These are phyloP conservation scores for Scaptomyza flava DNA, from an alignment of 2,888 invertebrate species.

Conservation along the genomic window DNA sequence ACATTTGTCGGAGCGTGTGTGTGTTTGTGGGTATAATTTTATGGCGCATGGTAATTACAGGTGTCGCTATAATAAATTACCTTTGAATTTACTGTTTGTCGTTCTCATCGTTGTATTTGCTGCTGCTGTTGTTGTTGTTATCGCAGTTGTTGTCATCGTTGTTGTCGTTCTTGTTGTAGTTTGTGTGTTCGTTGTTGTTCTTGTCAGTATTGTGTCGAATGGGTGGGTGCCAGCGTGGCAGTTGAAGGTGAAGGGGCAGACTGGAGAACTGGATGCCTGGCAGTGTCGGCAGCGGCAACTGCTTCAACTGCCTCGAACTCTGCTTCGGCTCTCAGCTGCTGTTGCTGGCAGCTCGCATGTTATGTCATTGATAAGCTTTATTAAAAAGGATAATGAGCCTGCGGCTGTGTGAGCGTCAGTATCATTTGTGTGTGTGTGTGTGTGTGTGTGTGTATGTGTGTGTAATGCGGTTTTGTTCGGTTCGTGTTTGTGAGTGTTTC, in stretches of 20 bases:
- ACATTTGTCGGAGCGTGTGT: constrained; percentile 13
- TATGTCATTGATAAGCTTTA: constrained; percentile 80
- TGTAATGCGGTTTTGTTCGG: constrained; percentile 14
- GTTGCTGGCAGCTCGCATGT: constrained; percentile 77
- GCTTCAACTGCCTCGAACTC: constrained; percentile 29
- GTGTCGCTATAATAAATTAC: constrained; percentile 80
- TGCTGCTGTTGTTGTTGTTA: constrained; percentile 29
- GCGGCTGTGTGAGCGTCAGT: constrained; percentile 41
- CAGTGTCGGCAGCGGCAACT: constrained; percentile 33
- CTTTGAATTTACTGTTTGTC: constrained; percentile 81
- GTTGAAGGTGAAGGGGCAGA: neutral
- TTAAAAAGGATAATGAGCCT: constrained; percentile 79
- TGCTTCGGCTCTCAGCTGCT: constrained; percentile 48
- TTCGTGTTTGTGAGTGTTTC: constrained; percentile 9
- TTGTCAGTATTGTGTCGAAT: constrained; percentile 48
- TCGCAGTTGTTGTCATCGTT: constrained; percentile 27
- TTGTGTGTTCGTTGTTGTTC: constrained; percentile 50
- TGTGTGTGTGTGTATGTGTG: constrained; percentile 33
- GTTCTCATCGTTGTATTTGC: constrained; percentile 45
- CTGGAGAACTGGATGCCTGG: constrained; percentile 58
- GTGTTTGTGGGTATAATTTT: constrained; percentile 68
- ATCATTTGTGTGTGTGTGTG: constrained; percentile 40
- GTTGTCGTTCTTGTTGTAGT: constrained; percentile 33
- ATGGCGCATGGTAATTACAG: constrained; percentile 80
- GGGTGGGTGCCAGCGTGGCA: constrained; percentile 5